These are phyloP conservation scores for Loriculus beryllinus DNA, from an alignment of 2,797 vertebrate genomes.

Conservation along the genomic window DNA sequence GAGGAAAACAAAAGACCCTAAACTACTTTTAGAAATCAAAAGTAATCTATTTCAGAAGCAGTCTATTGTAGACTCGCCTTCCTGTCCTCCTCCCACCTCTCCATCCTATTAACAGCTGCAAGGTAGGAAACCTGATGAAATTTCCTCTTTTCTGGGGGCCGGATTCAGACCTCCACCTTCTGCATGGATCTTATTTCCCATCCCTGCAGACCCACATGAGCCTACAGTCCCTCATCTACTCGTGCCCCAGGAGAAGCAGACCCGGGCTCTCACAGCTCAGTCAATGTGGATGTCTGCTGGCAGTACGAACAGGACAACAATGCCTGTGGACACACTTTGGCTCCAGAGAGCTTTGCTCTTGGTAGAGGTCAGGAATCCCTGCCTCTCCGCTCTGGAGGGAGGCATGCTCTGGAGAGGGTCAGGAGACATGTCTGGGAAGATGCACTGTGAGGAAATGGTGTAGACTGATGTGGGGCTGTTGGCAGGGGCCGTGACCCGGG, in stretches of 20 bases:
- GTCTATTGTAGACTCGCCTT: not conserved
- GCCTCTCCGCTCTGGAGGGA: not conserved
- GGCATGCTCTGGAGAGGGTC: not conserved
- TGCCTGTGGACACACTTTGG: not conserved
- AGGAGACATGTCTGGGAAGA: not conserved
- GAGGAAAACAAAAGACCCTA: not conserved
- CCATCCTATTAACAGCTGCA: not conserved
- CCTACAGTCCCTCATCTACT: not conserved
- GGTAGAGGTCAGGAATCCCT: not conserved
- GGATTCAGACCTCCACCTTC: not conserved
- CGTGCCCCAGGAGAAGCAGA: not conserved
- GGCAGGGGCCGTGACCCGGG: not conserved
- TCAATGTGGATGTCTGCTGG: accelerated
- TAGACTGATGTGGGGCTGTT: accelerated
- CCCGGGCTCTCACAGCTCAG: not conserved
- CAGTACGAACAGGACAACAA: not conserved
- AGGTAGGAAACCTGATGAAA: not conserved
- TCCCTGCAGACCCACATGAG: not conserved
- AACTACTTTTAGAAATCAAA: not conserved
- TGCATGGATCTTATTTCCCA: not conserved
- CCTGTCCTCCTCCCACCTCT: not conserved
- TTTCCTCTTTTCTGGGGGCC: not conserved
- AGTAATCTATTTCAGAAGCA: not conserved
- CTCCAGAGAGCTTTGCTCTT: not conserved
- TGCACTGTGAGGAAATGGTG: not conserved